Percentiles rank a stretch among this genome's conserved stretches.
phyloP scores from a whole-genome alignment of 2,888 invertebrate genomes.

The Leptinotarsa peninsularis region DNA sequence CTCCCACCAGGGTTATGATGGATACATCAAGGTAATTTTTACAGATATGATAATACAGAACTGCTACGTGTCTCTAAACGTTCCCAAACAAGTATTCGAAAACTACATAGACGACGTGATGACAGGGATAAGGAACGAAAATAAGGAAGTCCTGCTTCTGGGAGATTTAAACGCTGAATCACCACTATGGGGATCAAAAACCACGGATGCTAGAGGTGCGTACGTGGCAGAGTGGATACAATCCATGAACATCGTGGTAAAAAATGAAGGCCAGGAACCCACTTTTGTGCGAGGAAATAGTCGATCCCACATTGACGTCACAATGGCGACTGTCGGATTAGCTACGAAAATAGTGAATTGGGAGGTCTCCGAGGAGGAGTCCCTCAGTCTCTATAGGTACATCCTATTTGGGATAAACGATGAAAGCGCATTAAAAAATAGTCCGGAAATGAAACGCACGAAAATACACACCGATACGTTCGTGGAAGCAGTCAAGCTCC shows the following conservation, averaged over 20 bases:
- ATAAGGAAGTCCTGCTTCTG: not conserved
- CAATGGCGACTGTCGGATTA: not conserved
- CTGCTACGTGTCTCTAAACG: slow-evolving; percentile 20
- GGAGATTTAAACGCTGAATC: not conserved
- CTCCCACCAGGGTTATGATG: not conserved
- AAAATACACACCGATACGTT: not conserved
- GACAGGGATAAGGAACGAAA: not conserved
- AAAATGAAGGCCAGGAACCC: not conserved
- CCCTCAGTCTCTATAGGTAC: not conserved
- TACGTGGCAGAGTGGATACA: not conserved
- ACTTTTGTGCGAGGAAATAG: not conserved
- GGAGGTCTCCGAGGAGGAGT: not conserved
- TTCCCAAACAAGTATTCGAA: not conserved
- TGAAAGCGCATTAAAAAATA: not conserved
- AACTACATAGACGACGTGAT: not conserved
- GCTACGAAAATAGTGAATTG: not conserved
- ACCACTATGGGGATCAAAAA: not conserved
- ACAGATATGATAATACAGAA: not conserved
- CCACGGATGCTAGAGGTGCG: not conserved
- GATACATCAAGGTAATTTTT: not conserved
- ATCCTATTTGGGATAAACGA: not conserved
- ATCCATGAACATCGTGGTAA: not conserved
- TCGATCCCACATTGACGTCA: not conserved
- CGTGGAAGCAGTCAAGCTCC: not conserved
- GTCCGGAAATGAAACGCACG: not conserved